A percentile compares a stretch with the other conserved stretches of the same genome.
phyloP scores from a whole-genome alignment of 2,888 invertebrate species.

The Hedya salicella region DNA sequence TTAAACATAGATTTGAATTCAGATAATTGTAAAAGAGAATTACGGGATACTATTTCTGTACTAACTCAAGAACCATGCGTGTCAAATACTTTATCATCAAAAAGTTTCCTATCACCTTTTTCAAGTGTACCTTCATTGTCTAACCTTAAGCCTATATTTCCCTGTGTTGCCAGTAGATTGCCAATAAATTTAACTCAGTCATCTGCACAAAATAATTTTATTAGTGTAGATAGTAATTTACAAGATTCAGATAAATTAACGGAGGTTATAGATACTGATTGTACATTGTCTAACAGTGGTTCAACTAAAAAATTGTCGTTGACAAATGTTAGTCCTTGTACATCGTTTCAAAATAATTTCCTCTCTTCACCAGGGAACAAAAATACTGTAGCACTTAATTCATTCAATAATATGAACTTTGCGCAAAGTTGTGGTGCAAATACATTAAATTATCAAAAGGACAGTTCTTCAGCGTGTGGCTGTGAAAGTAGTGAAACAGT shows the following conservation, averaged over 20 bases:
- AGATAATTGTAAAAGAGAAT: conserved; percentile 2
- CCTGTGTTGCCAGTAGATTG: background rate
- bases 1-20: background rate
- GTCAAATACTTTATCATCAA: background rate
- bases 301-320: background rate
- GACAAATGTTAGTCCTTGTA: background rate
- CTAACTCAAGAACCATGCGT: background rate
- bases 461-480: no score
- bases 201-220: background rate
- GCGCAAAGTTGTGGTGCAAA: background rate
- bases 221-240: background rate
- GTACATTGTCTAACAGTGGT: background rate
- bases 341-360: background rate
- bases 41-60: conserved; percentile 9
- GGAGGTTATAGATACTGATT: background rate
- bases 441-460: no score
- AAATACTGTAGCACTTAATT: conserved; percentile 2
- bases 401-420: background rate
- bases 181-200: conserved; percentile 1
- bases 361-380: background rate
- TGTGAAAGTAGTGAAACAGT: background rate
- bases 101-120: background rate
- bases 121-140: background rate
- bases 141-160: background rate
- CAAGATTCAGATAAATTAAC: background rate